These are phyloP conservation scores for Lordiphosa fenestrarum DNA, from an alignment of 2,888 invertebrate genomes.

Conservation along the genomic window DNA sequence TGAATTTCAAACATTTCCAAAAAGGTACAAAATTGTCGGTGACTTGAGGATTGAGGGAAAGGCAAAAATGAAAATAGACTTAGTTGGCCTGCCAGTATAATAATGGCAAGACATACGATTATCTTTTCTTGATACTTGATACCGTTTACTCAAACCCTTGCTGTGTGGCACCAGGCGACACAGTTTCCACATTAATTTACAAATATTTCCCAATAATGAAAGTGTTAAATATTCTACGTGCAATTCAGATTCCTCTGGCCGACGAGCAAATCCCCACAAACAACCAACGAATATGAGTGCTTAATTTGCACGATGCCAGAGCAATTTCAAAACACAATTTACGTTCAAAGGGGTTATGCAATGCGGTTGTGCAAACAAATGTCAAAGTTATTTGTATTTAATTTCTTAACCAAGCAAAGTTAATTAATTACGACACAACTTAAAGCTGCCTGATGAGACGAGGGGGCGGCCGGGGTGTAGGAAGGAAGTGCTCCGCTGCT, in stretches of 20 bases:
- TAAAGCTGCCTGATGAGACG: slow-evolving; percentile 25
- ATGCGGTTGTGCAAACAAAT: slow-evolving; percentile 67
- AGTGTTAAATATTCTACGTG: too few relatives aligned
- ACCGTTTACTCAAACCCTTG: too few relatives aligned
- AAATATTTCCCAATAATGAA: neutral
- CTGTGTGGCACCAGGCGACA: too few relatives aligned
- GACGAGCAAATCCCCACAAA: slow-evolving; percentile 13
- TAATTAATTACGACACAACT: slow-evolving; percentile 67
- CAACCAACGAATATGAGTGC: slow-evolving; percentile 12
- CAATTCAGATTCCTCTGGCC: slow-evolving; percentile 8
- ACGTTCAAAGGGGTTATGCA: slow-evolving; percentile 51
- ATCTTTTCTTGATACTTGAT: too few relatives aligned
- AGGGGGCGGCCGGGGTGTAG: neutral
- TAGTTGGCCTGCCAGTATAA: too few relatives aligned
- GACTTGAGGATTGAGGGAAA: too few relatives aligned
- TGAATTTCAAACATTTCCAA: too few relatives aligned
- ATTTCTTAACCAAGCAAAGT: slow-evolving; percentile 69
- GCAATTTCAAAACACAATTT: slow-evolving; percentile 37
- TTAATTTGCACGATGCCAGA: slow-evolving; percentile 20
- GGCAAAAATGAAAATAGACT: too few relatives aligned
- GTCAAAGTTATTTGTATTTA: slow-evolving; percentile 70
- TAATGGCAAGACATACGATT: too few relatives aligned
- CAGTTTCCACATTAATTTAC: too few relatives aligned
- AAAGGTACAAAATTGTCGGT: too few relatives aligned
- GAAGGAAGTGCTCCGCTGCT: slow-evolving; percentile 1